Conservation (phyloP, 2,888 invertebrate species). For the Lamellibrachia columna region DNA sequence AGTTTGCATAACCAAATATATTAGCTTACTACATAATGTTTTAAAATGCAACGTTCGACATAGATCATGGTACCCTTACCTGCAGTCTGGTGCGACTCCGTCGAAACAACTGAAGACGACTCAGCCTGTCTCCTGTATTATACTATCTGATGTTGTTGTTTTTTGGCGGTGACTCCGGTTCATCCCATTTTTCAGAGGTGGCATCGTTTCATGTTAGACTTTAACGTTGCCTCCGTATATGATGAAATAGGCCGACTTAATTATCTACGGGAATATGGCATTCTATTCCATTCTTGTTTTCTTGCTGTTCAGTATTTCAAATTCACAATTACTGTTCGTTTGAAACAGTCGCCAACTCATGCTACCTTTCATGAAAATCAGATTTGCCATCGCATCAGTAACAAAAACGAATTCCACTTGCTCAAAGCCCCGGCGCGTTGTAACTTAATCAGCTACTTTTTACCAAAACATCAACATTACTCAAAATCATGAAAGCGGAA, state of each 20-base stretch:
- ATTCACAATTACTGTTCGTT: not conserved
- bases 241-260: no score
- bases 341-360: not conserved
- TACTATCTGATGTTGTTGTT: not conserved
- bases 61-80: not conserved
- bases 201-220: not conserved
- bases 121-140: no score
- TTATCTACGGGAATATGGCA: not conserved
- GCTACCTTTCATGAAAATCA: not conserved
- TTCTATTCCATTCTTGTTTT: not conserved
- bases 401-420: no score
- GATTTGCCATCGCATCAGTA: not conserved
- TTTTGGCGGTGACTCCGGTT: not conserved
- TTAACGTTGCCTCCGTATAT: not conserved
- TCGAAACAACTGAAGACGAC: not conserved
- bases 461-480: no score
- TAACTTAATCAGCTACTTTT: no score
- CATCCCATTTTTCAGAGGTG: not conserved
- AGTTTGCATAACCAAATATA: no score
- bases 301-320: not conserved
- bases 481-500: not conserved
- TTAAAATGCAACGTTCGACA: no score
- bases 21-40: no score
- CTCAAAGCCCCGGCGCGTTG: no score
- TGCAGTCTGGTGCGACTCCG: not conserved